Evolutionary conservation across 2,888 invertebrate species (phyloP), one percentile per base, ranked within the genome.

Genomic region (Aphodius sticticus): DNA sequence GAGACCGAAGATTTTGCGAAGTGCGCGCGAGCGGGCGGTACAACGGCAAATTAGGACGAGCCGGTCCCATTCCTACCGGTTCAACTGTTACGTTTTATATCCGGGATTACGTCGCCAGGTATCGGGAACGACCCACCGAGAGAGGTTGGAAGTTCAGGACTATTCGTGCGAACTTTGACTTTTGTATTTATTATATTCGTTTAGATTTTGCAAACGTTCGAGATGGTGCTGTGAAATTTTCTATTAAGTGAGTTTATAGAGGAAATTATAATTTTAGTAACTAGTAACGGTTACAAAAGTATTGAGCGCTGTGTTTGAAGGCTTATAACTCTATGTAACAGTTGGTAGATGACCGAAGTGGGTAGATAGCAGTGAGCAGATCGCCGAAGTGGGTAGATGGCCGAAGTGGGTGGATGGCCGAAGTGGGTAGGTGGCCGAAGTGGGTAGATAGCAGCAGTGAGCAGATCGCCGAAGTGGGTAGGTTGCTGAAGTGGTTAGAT

Each of bases 1-100:
- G 53, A 53, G 53, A 53, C 53, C 53, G 53, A 53, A 53, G 53
- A 53, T 53, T 53, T 53, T 53, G 53, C 53, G 53, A 53, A 53
- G 53, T 53, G 53, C 12, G 53, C 53, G 53, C 26, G 12, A 53
- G 53, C 53, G 12, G 9, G 53, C 26, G 53, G 9, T 53, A 53
- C 53, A 53, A 53, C 53, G 53, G 53, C 53, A 53, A 53, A 53
- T 53, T 53, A 53, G 53, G 53, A 53, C 53, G 53, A 53, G 53
- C 53, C 53, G 53, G 53, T 5, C 53, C 53, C 53, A 53, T 53
- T 53, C 53, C 53, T 53, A 53, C 53, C 53, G 53, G 53, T 53
- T 53, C 53, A 53, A 53, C 53, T 53, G 53, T 53, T 53, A 53
- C 53, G 53, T 53, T 53, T 53, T 53, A 53, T 53, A 53, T 53